Evolutionary conservation across 2,888 invertebrate species (phyloP), one percentile per base, ranked within the genome.

Genomic region (Dryobota labecula): DNA sequence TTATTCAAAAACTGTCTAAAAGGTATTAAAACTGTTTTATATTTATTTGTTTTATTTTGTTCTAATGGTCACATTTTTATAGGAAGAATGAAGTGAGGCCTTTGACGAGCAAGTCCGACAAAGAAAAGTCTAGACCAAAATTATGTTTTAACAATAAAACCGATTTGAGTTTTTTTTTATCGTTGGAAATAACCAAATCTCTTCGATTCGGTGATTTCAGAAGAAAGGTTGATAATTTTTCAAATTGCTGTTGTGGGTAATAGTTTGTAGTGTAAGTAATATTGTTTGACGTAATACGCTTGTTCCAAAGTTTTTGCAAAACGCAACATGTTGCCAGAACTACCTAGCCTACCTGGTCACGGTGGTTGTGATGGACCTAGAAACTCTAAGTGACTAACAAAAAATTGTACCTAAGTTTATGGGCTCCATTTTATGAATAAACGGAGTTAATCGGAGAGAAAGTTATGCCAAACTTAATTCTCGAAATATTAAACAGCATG

Each of bases 11-110:
- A n/a, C n/a, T n/a, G n/a, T n/a, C n/a, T n/a, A 41, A 11, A 41
- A n/a, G 0, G 7, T 30, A 47, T 47, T 18, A 33, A 61, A 9
- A n/a, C 8, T 61, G 30, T 61, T n/a, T 18, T 33, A 47, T n/a
- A 45, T 61, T 2, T 15, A 47, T 33, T n/a, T 9, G n/a, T 61
- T 33, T 61, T 18, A 33, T 61, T 61, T 61, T 61, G 15, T 30
- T 61, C 2, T 4, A 13, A 43, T 6, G 15, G 30, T 57, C 9
- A 43, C 27, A 43, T 13, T 30, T 43, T 7, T 27, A 3, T 43
- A 41, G 8, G 9, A 45, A 33, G 15, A 61, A 49, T 36, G 33
- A 1, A 24, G 24, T 9, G 18, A 62, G 9, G 3, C 11, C 24
- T 62, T 62, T 49, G 49, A 9, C 36, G 18, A 57, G 24, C 33